Evolutionary conservation across 2,113 vertebrate genomes (phyloP).

Genomic region (Prunella himalayana): DNA sequence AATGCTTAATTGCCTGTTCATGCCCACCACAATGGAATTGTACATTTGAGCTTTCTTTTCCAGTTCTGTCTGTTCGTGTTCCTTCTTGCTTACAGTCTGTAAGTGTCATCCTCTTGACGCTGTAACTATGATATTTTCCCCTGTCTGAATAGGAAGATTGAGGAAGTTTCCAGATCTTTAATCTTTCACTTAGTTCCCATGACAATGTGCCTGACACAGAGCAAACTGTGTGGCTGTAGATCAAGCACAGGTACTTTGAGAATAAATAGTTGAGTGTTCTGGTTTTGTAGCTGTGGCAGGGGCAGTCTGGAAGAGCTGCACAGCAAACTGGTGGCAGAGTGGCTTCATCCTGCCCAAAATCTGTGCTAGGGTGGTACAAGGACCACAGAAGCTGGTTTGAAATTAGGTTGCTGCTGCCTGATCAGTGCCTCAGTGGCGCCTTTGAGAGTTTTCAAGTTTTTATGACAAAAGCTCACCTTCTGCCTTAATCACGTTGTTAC

Average conservation of each 20-base stretch:
- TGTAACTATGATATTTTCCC: not conserved
- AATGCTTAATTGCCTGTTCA: not conserved
- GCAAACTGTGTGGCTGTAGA: not conserved
- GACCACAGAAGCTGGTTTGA: not conserved
- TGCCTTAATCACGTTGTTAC: not conserved
- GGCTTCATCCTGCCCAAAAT: not conserved
- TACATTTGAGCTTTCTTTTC: not conserved
- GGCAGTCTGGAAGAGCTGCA: not conserved
- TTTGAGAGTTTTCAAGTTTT: not conserved
- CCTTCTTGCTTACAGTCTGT: not conserved
- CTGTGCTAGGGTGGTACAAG: not conserved
- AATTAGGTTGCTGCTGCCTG: not conserved
- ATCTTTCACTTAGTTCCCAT: not conserved
- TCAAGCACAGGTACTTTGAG: not conserved
- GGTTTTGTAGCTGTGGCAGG: not conserved
- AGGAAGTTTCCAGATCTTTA: not conserved
- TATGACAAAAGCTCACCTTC: not conserved
- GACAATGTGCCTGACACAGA: not conserved
- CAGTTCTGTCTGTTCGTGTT: not conserved
- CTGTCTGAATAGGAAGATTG: not conserved
- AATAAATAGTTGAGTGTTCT: not conserved
- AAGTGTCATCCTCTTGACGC: not conserved
- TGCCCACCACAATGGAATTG: not conserved
- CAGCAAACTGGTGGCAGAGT: not conserved
- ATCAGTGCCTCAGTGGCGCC: rapidly evolving